Evolutionary conservation across 2,888 invertebrate genomes (phyloP).

Genomic region (Drosophila leonis): DNA sequence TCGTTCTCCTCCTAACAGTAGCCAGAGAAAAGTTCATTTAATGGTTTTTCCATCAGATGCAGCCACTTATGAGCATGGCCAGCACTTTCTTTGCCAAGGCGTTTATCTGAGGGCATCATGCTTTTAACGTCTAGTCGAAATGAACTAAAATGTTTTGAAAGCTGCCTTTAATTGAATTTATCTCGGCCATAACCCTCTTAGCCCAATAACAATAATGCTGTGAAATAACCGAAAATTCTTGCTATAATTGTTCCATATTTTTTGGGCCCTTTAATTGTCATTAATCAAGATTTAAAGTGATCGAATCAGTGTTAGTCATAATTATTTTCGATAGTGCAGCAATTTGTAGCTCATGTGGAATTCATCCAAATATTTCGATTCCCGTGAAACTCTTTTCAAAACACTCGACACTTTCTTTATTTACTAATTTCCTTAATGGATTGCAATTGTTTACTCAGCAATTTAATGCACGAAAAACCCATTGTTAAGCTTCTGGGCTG

Average conservation of each 20-base stretch:
- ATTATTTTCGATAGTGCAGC: slow-evolving; percentile 4
- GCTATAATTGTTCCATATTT: slow-evolving; percentile 35
- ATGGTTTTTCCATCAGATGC: slow-evolving; percentile 43
- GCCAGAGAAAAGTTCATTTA: slow-evolving; percentile 53
- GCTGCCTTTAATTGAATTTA: slow-evolving; percentile 68
- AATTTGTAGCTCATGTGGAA: slow-evolving; percentile 21
- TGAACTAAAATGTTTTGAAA: slow-evolving; percentile 62
- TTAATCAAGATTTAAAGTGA: slow-evolving; percentile 55
- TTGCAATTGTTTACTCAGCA: slow-evolving; percentile 33
- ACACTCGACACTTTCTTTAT: slow-evolving; percentile 56
- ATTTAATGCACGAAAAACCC: slow-evolving; percentile 50
- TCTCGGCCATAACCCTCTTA: slow-evolving; percentile 29
- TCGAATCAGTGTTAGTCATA: background rate
- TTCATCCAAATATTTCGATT: background rate
- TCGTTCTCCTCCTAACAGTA: slow-evolving; percentile 49
- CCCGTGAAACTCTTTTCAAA: background rate
- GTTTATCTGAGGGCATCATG: slow-evolving; percentile 44
- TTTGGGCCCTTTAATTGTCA: slow-evolving; percentile 34
- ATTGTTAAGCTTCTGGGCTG: slow-evolving; percentile 35
- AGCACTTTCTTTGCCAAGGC: slow-evolving; percentile 59
- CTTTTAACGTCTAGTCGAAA: slow-evolving; percentile 22
- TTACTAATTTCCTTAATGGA: slow-evolving; percentile 48
- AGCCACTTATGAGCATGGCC: slow-evolving; percentile 57
- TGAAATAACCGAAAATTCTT: slow-evolving; percentile 44
- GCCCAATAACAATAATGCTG: slow-evolving; percentile 35